Evolutionary conservation across 1,140 invertebrate species (phyloP).

Genomic region (Eurosta solidaginis): DNA sequence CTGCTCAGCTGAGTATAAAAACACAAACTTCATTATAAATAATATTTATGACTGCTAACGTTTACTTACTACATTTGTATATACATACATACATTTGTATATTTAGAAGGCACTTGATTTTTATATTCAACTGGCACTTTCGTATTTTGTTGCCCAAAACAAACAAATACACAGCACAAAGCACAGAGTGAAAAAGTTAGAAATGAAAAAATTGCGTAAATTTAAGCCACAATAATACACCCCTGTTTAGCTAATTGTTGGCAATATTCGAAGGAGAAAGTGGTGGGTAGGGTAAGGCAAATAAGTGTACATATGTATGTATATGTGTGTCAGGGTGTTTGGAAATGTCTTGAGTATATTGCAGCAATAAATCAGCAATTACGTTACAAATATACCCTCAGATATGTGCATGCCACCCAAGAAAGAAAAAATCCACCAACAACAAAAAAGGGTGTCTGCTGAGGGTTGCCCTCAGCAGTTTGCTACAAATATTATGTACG

Average conservation of each 20-base stretch:
- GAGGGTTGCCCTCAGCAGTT: no score
- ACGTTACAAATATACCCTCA: not conserved
- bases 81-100: no score
- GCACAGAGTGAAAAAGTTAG: no score
- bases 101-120: not conserved
- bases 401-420: not conserved
- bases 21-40: constrained; percentile 22
- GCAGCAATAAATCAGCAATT: constrained; percentile 18
- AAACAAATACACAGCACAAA: not conserved
- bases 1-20: no score
- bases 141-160: not conserved
- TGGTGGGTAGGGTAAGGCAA: not conserved
- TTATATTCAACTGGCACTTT: not conserved
- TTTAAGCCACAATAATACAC: not conserved
- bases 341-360: not conserved
- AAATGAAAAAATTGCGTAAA: not conserved
- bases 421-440: not conserved
- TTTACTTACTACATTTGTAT: not conserved
- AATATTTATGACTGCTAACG: not conserved
- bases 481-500: not conserved
- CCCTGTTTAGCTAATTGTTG: constrained; percentile 11
- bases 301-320: not conserved
- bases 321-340: no score
- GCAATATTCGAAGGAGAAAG: not conserved
- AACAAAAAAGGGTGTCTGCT: no score